Conservation (phyloP, 2,113 vertebrate species). For the Hemiscyllium ocellatum region DNA sequence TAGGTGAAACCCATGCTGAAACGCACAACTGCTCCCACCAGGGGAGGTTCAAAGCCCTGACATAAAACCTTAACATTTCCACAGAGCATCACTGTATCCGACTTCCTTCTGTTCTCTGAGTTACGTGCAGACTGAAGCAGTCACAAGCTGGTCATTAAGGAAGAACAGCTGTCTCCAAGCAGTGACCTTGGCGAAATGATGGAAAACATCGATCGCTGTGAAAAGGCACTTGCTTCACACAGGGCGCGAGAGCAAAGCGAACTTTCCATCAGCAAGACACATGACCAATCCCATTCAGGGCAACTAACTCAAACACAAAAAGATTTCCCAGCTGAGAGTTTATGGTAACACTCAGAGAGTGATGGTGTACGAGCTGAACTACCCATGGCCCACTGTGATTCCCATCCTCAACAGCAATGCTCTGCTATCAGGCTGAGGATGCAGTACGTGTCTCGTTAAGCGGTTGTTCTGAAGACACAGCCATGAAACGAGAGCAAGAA, state of each 20-base stretch:
- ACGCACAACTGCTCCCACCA: background rate
- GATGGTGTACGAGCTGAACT: background rate
- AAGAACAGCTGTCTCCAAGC: constrained; percentile 19
- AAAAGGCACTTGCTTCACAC: background rate
- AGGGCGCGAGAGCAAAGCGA: constrained; percentile 4
- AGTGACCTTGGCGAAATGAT: constrained; percentile 1
- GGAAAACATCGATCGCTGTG: constrained; percentile 17
- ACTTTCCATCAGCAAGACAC: background rate
- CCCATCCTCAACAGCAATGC: background rate
- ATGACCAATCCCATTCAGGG: background rate
- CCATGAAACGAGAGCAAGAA: background rate
- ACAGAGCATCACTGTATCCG: background rate
- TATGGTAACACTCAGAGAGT: background rate
- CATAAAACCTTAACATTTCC: background rate
- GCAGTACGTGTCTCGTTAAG: background rate
- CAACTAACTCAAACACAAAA: background rate
- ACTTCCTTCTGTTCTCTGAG: background rate
- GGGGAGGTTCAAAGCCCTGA: constrained; percentile 24
- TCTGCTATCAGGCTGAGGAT: background rate
- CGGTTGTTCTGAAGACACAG: background rate
- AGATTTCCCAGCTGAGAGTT: constrained; percentile 2
- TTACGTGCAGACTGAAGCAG: constrained; percentile 23
- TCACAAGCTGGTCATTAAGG: background rate
- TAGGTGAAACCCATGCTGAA: constrained; percentile 3
- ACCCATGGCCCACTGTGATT: background rate